Evolutionary conservation across 2,113 vertebrate species (phyloP).

Genomic region (Sialia sialis): DNA sequence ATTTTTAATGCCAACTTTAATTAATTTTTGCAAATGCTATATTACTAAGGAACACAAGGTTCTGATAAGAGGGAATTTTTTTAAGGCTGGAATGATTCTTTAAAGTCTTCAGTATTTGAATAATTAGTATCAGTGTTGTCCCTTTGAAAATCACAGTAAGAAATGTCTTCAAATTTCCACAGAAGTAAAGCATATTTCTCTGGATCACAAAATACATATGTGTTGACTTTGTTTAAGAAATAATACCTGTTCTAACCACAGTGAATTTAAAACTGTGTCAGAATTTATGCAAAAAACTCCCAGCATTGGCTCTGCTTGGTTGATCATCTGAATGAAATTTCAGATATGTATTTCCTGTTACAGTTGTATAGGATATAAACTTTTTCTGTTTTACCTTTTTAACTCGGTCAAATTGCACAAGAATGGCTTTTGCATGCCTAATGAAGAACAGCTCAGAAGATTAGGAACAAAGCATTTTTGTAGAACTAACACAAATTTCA

Average conservation of each 20-base stretch:
- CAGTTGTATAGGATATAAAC: background rate
- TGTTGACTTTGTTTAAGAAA: background rate
- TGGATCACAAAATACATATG: background rate
- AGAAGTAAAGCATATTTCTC: background rate
- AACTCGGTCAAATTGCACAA: conserved; percentile 42
- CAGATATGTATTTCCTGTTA: background rate
- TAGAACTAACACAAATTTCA: conserved; percentile 9
- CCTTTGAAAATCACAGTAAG: background rate
- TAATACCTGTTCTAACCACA: background rate
- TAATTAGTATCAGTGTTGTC: background rate
- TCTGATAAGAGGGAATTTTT: background rate
- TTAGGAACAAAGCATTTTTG: conserved; percentile 58
- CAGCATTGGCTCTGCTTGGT: background rate
- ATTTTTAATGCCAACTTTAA: background rate
- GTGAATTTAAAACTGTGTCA: background rate
- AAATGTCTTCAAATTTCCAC: background rate
- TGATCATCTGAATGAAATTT: background rate
- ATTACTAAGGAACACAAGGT: background rate
- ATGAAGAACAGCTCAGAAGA: conserved; percentile 62
- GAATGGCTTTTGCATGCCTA: conserved; percentile 51
- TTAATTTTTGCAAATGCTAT: background rate
- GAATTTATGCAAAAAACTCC: background rate
- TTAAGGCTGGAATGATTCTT: background rate
- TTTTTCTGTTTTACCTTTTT: conserved; percentile 9
- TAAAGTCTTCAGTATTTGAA: background rate